Evolutionary conservation across 2,113 vertebrate species (phyloP).

Genomic region (Oceanites oceanicus): DNA sequence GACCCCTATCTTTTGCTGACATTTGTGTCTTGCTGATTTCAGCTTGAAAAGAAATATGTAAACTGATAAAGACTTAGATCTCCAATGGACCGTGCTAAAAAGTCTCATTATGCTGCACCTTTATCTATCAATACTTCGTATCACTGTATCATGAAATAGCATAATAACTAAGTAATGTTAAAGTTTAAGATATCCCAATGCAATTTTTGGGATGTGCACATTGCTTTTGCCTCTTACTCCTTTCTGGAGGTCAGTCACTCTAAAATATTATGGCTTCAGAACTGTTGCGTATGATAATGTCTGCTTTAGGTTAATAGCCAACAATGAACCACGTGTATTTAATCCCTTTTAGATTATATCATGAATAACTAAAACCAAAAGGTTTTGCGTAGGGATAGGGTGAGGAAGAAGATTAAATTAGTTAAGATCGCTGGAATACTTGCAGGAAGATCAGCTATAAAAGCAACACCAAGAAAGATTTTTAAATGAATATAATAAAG

Average conservation of each 20-base stretch:
- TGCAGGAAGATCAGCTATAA: background rate
- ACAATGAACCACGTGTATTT: background rate
- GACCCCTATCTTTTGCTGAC: background rate
- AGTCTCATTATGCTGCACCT: background rate
- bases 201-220: background rate
- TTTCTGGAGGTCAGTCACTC: background rate
- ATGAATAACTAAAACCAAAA: background rate
- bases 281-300: background rate
- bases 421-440: background rate
- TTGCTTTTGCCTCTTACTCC: background rate
- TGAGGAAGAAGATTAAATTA: background rate
- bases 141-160: background rate
- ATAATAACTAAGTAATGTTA: background rate
- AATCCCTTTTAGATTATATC: background rate
- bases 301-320: background rate
- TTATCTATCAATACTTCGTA: background rate
- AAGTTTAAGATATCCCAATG: background rate
- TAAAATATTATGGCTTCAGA: background rate
- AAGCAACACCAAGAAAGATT: background rate
- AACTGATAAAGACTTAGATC: background rate
- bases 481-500: background rate
- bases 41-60: background rate
- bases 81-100: background rate
- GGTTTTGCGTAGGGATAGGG: background rate
- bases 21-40: background rate